Percentiles rank a stretch among this genome's conserved stretches.
These are phyloP conservation scores for Leucophenga varia DNA, from an alignment of 1,140 invertebrate genomes.

Conservation along the genomic window DNA sequence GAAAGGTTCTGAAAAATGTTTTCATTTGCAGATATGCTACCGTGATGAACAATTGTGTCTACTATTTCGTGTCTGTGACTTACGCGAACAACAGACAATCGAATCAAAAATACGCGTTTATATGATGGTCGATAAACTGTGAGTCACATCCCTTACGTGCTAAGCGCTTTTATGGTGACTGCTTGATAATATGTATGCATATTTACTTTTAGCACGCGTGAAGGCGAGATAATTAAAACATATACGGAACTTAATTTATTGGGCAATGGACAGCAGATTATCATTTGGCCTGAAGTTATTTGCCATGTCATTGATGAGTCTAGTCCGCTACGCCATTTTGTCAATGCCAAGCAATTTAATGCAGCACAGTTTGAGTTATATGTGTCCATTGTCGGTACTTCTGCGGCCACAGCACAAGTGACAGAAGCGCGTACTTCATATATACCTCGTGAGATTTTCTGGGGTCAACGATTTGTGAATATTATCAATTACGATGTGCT, in stretches of 20 bases:
- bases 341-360: constrained; percentile 60
- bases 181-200: constrained; percentile 1
- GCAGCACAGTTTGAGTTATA: constrained; percentile 78
- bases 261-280: constrained; percentile 56
- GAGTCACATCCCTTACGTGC: no score
- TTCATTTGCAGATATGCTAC: constrained; percentile 59
- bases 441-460: constrained; percentile 78
- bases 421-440: constrained; percentile 78
- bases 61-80: constrained; percentile 65
- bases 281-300: constrained; percentile 67
- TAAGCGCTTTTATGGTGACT: no score
- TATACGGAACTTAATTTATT: constrained; percentile 48
- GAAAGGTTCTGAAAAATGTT: neutral
- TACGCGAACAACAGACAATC: constrained; percentile 61
- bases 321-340: constrained; percentile 62
- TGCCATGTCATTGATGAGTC: constrained; percentile 63
- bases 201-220: constrained; percentile 34
- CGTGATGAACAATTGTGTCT: constrained; percentile 64
- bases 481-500: constrained; percentile 80
- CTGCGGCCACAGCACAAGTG: constrained; percentile 74
- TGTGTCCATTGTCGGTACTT: constrained; percentile 79
- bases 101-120: constrained; percentile 64
- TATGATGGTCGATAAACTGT: constrained; percentile 57
- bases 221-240: constrained; percentile 43
- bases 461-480: constrained; percentile 80